phyloP scores from a whole-genome alignment of 2,797 vertebrate species.

The Babyrousa celebensis region DNA sequence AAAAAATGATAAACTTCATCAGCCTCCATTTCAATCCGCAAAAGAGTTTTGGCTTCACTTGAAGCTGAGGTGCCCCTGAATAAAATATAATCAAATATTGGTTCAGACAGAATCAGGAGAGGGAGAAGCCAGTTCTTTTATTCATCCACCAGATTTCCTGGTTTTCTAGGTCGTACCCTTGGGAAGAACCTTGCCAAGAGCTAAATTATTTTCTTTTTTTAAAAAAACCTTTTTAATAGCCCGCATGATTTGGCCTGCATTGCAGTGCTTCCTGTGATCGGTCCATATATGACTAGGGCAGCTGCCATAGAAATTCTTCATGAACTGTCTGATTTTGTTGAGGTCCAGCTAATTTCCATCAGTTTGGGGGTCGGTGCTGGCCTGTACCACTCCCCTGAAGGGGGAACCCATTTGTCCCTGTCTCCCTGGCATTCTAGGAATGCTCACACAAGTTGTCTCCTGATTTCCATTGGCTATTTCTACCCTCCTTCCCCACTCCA shows the following conservation, averaged over 20 bases:
- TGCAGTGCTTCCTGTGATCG: slow-evolving; percentile 24
- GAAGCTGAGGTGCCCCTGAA: slow-evolving; percentile 77
- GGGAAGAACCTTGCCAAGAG: slow-evolving; percentile 73
- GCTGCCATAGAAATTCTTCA: slow-evolving; percentile 35
- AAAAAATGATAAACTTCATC: slow-evolving; percentile 35
- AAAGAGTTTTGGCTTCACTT: slow-evolving; percentile 61
- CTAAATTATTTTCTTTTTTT: not conserved
- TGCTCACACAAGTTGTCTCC: not conserved
- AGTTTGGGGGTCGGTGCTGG: not conserved
- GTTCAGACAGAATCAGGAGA: slow-evolving; percentile 75
- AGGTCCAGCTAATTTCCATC: slow-evolving; percentile 28
- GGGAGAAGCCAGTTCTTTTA: slow-evolving; percentile 71
- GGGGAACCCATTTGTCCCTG: not conserved
- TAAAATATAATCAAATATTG: slow-evolving; percentile 84
- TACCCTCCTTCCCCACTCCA: not conserved
- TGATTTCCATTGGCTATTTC: not conserved
- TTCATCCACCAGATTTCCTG: slow-evolving; percentile 40
- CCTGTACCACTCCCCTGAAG: not conserved
- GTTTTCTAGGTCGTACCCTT: slow-evolving; percentile 61
- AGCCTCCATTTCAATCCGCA: not conserved
- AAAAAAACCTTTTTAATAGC: not conserved
- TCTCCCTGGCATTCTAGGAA: slow-evolving; percentile 33
- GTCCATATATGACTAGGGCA: not conserved
- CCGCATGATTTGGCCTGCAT: slow-evolving; percentile 6
- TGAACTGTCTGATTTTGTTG: slow-evolving; percentile 30